Evolutionary conservation across 2,797 vertebrate species (phyloP), one percentile per base, ranked within the genome.

Genomic region (Coilia nasus): DNA sequence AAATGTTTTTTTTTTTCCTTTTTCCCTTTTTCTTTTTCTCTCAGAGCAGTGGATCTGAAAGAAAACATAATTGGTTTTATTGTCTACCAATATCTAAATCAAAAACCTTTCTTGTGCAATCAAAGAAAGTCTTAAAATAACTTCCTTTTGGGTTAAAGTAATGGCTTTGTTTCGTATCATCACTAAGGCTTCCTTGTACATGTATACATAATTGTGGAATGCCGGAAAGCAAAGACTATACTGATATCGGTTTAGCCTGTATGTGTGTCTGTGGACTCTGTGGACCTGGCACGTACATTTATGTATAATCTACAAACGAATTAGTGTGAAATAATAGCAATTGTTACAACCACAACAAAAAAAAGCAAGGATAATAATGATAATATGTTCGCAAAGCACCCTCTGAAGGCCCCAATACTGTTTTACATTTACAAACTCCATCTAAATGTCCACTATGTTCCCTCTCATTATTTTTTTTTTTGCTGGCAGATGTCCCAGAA

Each of bases 11-110:
- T 67, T 56, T 87, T 81, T 47, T 71, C 6, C 47, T n/a, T 11
- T 80, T 15, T 47, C 4, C 10, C 46, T 21, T 3, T 47, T 4
- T 47, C 46, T 47, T 56, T 83, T 46, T 87, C n/a, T 71, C 85
- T 56, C 60, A 41, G 83, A 85, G 71, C 84, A 85, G 31, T 82
- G 81, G 84, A 87, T 86, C 81, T 85, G 47, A 87, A 85, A 88
- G 25, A 85, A 87, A 89, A 87, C 86, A 86, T 88, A 87, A 91
- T 90, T 90, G 84, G 71, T 84, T 86, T 25, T 56, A 84, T 89
- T 88, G 86, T 89, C 89, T 87, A 84, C 85, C 86, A 81, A 82
- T 84, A 87, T 60, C 50, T 87, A 83, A 50, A 87, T 78, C 82
- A 88, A 88, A 64, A 59, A 50, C 46, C 78, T 75, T 56, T 84